Conservation (phyloP, 2,113 vertebrate genomes). For the Tupaia chinensis region DNA sequence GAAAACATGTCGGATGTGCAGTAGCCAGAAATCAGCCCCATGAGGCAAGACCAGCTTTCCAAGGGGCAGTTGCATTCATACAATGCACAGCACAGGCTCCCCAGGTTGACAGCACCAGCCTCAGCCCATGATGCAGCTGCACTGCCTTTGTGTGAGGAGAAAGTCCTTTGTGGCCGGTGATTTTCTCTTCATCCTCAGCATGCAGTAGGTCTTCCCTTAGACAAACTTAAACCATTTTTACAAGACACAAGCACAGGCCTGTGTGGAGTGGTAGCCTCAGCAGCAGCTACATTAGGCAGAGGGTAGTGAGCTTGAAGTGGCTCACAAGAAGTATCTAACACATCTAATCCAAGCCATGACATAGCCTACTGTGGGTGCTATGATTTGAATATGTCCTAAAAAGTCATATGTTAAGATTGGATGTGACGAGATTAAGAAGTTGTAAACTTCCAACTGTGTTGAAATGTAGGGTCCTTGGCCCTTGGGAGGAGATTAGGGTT, state of each 20-base stretch:
- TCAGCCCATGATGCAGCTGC: too few species aligned
- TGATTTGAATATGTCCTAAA: too few species aligned
- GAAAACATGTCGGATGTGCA: not conserved
- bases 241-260: not conserved
- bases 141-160: fast-evolving
- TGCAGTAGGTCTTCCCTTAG: not conserved
- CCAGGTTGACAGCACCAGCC: fast-evolving
- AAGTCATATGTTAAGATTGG: too few species aligned
- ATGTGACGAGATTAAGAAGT: too few species aligned
- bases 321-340: not conserved
- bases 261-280: not conserved
- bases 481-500: too few species aligned
- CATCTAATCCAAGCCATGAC: too few species aligned
- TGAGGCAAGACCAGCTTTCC: not conserved
- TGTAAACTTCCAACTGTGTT: too few species aligned
- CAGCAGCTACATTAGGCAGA: not conserved
- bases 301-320: not conserved
- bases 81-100: not conserved
- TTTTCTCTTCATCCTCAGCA: not conserved
- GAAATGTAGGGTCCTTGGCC: too few species aligned
- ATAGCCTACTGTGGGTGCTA: too few species aligned
- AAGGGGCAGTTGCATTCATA: fast-evolving
- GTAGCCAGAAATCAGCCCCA: not conserved
- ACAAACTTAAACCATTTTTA: not conserved
- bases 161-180: not conserved